Evolutionary conservation across 2,113 vertebrate genomes (phyloP).

Genomic region (Nerophis ophidion): DNA sequence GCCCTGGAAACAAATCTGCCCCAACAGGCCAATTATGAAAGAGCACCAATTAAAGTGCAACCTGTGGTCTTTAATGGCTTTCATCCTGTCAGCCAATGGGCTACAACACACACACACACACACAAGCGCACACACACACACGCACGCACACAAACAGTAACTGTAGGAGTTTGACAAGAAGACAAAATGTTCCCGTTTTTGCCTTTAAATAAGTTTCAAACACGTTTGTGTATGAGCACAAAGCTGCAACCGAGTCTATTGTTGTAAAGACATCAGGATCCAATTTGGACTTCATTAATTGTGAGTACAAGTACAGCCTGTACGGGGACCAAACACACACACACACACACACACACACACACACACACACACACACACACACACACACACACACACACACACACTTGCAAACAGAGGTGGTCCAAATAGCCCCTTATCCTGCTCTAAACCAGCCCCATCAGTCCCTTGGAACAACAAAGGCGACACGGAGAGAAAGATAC

Average conservation of each 20-base stretch:
- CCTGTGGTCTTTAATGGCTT: conserved; percentile 4
- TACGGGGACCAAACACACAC: conserved; percentile 21
- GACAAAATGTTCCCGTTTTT: conserved; percentile 42
- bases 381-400: conserved; percentile 13
- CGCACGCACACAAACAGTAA: conserved; percentile 9
- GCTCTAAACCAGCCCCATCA: conserved; percentile 46
- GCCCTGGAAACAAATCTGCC: conserved; percentile 5
- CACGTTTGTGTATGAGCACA: conserved; percentile 9
- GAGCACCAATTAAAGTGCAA: conserved; percentile 2
- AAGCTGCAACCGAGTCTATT: conserved; percentile 22
- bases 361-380: conserved; percentile 20
- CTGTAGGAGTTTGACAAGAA: conserved; percentile 25
- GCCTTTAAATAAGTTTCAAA: conserved; percentile 22
- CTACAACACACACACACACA: not conserved
- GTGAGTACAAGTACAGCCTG: conserved; percentile 23
- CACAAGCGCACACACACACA: conserved; percentile 3
- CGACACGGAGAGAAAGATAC: conserved; percentile 6
- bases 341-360: conserved; percentile 3
- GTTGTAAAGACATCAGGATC: conserved; percentile 16
- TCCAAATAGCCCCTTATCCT: conserved; percentile 48
- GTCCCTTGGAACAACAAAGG: conserved; percentile 45
- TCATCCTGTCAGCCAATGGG: not conserved
- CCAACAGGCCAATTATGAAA: conserved; percentile 9
- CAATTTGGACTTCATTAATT: conserved; percentile 53
- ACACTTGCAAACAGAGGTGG: not conserved